Evolutionary conservation across 2,113 vertebrate species (phyloP).

Genomic region (Thymallus thymallus): DNA sequence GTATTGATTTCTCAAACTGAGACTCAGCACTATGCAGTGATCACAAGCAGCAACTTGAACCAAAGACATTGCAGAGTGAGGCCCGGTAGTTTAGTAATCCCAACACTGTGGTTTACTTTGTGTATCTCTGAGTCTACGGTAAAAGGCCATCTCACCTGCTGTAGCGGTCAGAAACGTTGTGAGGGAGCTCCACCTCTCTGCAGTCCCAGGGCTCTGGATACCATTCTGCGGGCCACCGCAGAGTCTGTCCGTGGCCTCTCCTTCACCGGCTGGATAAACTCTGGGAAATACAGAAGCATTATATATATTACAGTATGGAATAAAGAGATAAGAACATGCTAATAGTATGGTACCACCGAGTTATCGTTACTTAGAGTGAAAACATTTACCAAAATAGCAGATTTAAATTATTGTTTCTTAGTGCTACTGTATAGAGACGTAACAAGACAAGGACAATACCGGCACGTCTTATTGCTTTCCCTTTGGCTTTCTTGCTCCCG

Average conservation of each 20-base stretch:
- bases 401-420: too few relatives aligned
- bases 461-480: constrained; percentile 77
- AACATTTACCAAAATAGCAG: too few relatives aligned
- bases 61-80: too few relatives aligned
- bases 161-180: constrained; percentile 27
- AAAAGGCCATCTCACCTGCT: neutral
- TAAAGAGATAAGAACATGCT: too few relatives aligned
- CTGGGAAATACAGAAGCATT: constrained; percentile 54
- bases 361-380: too few relatives aligned
- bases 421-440: neutral
- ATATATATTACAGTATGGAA: neutral
- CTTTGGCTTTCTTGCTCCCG: constrained; percentile 79
- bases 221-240: constrained; percentile 82
- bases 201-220: constrained; percentile 84
- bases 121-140: neutral
- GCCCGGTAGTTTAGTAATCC: too few relatives aligned
- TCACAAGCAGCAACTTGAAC: too few relatives aligned
- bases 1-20: neutral
- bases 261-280: constrained; percentile 82
- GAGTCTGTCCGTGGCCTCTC: constrained; percentile 84
- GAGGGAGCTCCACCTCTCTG: constrained; percentile 42
- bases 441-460: constrained; percentile 66
- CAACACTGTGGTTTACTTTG: too few relatives aligned
- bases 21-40: too few relatives aligned
- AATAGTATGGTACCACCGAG: too few relatives aligned